Conservation (phyloP, 2,797 vertebrate genomes). For the Melanotaenia nigrans region DNA sequence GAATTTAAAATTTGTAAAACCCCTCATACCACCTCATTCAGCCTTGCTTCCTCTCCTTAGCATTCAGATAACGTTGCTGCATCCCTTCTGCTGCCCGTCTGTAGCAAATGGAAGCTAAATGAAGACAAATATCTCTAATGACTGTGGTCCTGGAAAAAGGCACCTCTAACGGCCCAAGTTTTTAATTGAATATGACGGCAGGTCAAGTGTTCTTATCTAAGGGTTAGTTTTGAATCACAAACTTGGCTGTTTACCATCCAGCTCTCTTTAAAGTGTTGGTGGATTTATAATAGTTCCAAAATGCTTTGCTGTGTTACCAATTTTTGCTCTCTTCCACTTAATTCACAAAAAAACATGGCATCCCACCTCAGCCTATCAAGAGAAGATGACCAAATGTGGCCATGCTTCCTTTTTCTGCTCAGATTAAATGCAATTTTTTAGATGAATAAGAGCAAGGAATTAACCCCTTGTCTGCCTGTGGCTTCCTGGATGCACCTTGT, state of each 20-base stretch:
- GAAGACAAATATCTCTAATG: slow-evolving; percentile 64
- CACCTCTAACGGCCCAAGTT: slow-evolving; percentile 48
- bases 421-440: not conserved
- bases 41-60: slow-evolving; percentile 26
- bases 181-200: slow-evolving; percentile 60
- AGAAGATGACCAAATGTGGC: not conserved
- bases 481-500: slow-evolving; percentile 2
- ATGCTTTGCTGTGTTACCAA: slow-evolving; percentile 35
- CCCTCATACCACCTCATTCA: slow-evolving; percentile 4
- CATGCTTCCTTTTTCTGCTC: not conserved
- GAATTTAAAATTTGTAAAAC: slow-evolving; percentile 19
- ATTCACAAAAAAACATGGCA: not conserved
- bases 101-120: slow-evolving; percentile 71
- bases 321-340: not conserved
- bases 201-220: slow-evolving; percentile 43
- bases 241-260: slow-evolving; percentile 34
- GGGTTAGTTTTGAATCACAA: slow-evolving; percentile 23
- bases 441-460: not conserved
- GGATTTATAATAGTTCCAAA: slow-evolving; percentile 11
- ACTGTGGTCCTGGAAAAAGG: slow-evolving; percentile 44
- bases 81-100: slow-evolving; percentile 42
- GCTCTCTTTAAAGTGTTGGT: slow-evolving; percentile 1
- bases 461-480: not conserved
- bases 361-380: not conserved
- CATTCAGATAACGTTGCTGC: slow-evolving; percentile 38